phyloP scores from a whole-genome alignment of 2,113 vertebrate genomes.

The Alces alces region DNA sequence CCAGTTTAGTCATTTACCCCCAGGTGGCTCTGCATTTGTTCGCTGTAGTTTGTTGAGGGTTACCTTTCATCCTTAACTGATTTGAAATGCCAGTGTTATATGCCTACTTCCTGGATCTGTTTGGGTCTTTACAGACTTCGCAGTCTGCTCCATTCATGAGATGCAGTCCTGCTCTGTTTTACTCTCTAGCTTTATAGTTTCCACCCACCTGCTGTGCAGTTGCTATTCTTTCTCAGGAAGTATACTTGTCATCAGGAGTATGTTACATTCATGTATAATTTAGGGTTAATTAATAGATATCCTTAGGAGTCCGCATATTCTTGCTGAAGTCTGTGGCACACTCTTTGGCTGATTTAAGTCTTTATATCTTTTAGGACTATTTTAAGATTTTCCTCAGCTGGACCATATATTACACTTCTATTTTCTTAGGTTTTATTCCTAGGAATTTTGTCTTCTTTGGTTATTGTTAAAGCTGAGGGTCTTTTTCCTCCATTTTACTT shows the following conservation, averaged over 20 bases:
- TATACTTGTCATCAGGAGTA: neutral
- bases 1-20: too few species aligned
- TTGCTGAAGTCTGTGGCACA: neutral
- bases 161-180: neutral
- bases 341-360: neutral
- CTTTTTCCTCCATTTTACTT: neutral
- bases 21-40: neutral
- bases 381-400: neutral
- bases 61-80: neutral
- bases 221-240: neutral
- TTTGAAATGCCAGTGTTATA: neutral
- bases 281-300: neutral
- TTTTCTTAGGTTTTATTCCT: neutral
- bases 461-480: neutral
- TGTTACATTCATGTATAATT: neutral
- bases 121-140: neutral
- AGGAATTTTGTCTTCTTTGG: neutral
- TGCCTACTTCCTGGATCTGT: neutral
- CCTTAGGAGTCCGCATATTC: neutral
- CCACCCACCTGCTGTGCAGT: neutral
- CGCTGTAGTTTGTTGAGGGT: neutral
- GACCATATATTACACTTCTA: neutral
- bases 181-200: neutral
- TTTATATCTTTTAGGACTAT: neutral
- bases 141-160: neutral